These are phyloP conservation scores for Eubasilissa regina DNA, from an alignment of 1,140 invertebrate genomes.

Conservation along the genomic window DNA sequence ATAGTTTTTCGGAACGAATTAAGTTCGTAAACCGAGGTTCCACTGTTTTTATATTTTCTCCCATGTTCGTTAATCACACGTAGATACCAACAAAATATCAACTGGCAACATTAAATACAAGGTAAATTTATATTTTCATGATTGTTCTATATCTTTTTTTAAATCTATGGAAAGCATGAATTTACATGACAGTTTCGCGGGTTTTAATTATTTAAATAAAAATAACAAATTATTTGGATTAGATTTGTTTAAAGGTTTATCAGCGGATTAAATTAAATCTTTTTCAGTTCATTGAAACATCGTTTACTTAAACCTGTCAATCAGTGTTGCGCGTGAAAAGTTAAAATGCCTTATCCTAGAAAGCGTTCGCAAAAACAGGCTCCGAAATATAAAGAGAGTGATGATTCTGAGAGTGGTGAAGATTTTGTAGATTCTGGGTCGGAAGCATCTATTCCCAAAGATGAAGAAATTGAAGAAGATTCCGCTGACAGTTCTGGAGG, in stretches of 20 bases:
- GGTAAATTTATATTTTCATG: too few relatives aligned
- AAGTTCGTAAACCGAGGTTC: too few relatives aligned
- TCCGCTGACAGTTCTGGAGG: slow-evolving; percentile 46
- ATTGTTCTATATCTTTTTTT: too few relatives aligned
- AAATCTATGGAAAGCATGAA: too few relatives aligned
- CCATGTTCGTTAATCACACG: too few relatives aligned
- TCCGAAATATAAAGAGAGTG: slow-evolving; percentile 54
- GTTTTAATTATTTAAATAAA: slow-evolving; percentile 16
- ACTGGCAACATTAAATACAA: too few relatives aligned
- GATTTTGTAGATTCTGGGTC: slow-evolving; percentile 71
- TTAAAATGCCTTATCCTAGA: slow-evolving; percentile 39
- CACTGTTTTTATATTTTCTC: too few relatives aligned
- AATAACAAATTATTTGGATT: neutral
- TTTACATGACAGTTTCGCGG: neutral
- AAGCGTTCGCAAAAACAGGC: slow-evolving; percentile 36
- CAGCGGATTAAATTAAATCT: neutral
- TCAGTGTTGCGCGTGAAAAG: neutral
- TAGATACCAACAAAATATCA: too few relatives aligned
- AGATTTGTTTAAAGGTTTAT: neutral
- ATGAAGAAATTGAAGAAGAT: slow-evolving; percentile 45
- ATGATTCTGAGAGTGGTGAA: slow-evolving; percentile 65
- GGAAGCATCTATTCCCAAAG: slow-evolving; percentile 66
- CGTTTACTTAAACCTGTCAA: neutral
- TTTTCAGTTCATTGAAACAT: neutral
- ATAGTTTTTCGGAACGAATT: too few relatives aligned